Conservation (phyloP, 2,797 vertebrate genomes). For the Taeniopygia guttata region DNA sequence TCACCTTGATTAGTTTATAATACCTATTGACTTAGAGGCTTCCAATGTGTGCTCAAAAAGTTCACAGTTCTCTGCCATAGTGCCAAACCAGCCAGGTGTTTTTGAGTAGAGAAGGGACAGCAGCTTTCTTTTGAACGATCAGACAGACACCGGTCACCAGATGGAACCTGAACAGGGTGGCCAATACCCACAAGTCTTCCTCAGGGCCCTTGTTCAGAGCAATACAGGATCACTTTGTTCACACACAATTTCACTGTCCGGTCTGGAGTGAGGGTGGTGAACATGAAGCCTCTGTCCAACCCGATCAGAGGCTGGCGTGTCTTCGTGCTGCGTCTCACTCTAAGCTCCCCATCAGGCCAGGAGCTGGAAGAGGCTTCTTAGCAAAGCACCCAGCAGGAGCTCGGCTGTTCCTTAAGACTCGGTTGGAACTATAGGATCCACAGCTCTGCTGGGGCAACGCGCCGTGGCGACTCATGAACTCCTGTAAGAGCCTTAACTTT, state of each 20-base stretch:
- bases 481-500: rapidly evolving
- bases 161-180: not conserved
- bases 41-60: not conserved
- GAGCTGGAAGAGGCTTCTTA: not conserved
- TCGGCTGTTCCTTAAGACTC: no score
- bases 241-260: no score
- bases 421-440: rapidly evolving
- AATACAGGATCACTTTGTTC: not conserved
- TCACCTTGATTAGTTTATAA: not conserved
- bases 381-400: not conserved
- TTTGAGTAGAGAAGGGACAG: not conserved
- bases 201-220: not conserved
- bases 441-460: not conserved
- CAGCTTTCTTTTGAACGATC: not conserved
- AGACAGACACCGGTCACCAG: not conserved
- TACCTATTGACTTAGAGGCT: not conserved
- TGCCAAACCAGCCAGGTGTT: not conserved
- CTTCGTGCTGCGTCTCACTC: rapidly evolving
- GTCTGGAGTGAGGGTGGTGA: not conserved
- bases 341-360: not conserved
- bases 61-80: not conserved
- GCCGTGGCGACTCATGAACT: rapidly evolving
- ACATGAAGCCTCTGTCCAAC: not conserved
- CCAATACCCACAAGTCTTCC: not conserved
- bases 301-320: not conserved